A percentile compares a stretch with the other conserved stretches of the same genome.
Evolutionary conservation across 2,888 invertebrate species (phyloP).

Genomic region (Platycheirus rosarum): DNA sequence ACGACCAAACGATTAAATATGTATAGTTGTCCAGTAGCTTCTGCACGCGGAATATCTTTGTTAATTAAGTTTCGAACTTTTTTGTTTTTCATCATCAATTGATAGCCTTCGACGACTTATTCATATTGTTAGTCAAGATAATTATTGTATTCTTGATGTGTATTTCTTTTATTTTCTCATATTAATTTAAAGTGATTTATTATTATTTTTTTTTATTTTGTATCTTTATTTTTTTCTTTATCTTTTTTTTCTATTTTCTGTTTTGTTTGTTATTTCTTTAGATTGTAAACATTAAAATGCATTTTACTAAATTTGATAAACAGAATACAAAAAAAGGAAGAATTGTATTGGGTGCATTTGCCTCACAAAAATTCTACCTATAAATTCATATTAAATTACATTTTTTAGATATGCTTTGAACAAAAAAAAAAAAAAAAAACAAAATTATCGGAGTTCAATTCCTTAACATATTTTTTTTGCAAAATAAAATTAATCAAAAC

Average conservation of each 20-base stretch:
- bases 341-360: no score
- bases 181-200: constrained; percentile 47
- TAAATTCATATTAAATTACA: no score
- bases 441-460: no score
- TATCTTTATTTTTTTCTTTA: no score
- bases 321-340: constrained; percentile 59
- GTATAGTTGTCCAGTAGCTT: constrained; percentile 34
- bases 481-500: no score
- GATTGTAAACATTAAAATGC: constrained; percentile 70
- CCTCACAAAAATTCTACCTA: no score
- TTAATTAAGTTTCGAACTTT: constrained; percentile 27
- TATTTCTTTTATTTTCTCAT: constrained; percentile 62
- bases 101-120: constrained; percentile 25
- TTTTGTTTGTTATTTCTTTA: constrained; percentile 67
- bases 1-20: constrained; percentile 40
- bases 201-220: no score
- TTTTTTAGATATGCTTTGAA: no score
- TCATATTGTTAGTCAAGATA: constrained; percentile 38
- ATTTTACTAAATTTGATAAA: constrained; percentile 74
- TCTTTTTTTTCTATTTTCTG: constrained; percentile 56
- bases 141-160: constrained; percentile 58
- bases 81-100: constrained; percentile 21
- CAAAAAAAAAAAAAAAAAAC: no score
- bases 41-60: constrained; percentile 48
- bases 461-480: no score